Evolutionary conservation across 2,113 vertebrate species (phyloP).

Genomic region (Petrocephalus zakoni): DNA sequence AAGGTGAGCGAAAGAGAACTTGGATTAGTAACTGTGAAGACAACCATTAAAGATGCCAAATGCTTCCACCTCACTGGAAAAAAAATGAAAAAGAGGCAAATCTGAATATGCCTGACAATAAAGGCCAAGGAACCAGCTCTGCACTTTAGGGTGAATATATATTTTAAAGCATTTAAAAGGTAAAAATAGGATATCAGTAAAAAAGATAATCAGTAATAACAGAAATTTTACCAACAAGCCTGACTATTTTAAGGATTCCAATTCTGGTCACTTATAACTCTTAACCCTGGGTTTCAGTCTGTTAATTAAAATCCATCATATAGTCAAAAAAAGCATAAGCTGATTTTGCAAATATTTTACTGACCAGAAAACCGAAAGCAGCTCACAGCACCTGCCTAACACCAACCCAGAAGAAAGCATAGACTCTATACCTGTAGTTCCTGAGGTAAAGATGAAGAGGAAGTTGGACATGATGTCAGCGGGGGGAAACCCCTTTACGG

Average conservation of each 20-base stretch:
- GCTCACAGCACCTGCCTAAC: background rate
- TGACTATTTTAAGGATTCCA: background rate
- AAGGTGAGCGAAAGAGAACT: background rate
- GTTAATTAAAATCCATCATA: background rate
- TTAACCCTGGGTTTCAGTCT: background rate
- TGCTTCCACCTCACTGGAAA: background rate
- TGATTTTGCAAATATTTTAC: background rate
- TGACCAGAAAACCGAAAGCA: background rate
- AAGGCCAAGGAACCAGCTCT: background rate
- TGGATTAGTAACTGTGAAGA: background rate
- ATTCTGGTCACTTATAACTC: background rate
- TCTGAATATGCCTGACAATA: background rate
- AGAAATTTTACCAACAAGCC: no score
- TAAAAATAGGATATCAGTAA: background rate
- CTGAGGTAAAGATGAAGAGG: slow-evolving; percentile 87
- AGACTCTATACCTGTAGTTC: slow-evolving; percentile 80
- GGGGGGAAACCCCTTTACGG: slow-evolving; percentile 33
- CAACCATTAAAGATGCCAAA: background rate
- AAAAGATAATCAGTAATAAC: background rate
- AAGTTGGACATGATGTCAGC: slow-evolving; percentile 62
- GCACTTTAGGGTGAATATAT: background rate
- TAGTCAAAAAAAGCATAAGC: background rate
- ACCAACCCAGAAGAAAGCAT: background rate
- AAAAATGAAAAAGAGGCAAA: background rate
- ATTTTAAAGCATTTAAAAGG: background rate